Evolutionary conservation across 2,888 invertebrate genomes (phyloP).

Genomic region (Pimpla rufipes): DNA sequence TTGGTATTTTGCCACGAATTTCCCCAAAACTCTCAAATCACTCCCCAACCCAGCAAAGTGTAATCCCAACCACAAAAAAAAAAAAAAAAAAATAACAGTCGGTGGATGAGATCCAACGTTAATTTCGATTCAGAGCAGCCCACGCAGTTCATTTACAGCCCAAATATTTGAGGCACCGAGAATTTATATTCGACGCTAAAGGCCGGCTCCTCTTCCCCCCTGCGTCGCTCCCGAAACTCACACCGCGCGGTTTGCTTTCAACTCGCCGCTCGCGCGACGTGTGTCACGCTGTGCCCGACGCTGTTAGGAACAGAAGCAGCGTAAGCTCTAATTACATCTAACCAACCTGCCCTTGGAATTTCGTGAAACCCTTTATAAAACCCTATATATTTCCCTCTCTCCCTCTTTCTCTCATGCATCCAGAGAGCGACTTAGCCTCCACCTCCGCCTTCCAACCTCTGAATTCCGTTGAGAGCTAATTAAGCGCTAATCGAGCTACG

Average conservation of each 20-base stretch:
- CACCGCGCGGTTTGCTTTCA: constrained; percentile 64
- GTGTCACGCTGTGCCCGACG: neutral
- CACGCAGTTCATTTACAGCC: constrained; percentile 35
- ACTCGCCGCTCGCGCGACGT: constrained; percentile 63
- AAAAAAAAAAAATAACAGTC: too few species aligned
- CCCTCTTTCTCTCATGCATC: neutral
- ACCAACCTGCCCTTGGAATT: constrained; percentile 61
- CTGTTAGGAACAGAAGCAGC: constrained; percentile 4
- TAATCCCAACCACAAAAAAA: too few species aligned
- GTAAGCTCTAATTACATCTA: constrained; percentile 73
- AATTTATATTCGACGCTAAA: constrained; percentile 9
- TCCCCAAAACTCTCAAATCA: too few species aligned
- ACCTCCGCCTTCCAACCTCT: constrained; percentile 5
- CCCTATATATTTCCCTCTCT: neutral
- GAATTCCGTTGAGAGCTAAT: constrained; percentile 60
- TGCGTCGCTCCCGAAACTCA: neutral
- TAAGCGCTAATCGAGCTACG: constrained; percentile 57
- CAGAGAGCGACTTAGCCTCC: too few species aligned
- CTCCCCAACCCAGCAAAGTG: too few species aligned
- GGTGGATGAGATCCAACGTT: too few species aligned
- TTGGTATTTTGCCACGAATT: too few species aligned
- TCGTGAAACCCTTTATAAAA: constrained; percentile 56
- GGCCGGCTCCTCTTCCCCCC: too few species aligned
- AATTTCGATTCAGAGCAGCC: too few species aligned
- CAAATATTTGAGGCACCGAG: constrained; percentile 73